Evolutionary conservation across 2,888 invertebrate species (phyloP), one percentile per base, ranked within the genome.

Genomic region (Zaprionus obscuricornis): DNA sequence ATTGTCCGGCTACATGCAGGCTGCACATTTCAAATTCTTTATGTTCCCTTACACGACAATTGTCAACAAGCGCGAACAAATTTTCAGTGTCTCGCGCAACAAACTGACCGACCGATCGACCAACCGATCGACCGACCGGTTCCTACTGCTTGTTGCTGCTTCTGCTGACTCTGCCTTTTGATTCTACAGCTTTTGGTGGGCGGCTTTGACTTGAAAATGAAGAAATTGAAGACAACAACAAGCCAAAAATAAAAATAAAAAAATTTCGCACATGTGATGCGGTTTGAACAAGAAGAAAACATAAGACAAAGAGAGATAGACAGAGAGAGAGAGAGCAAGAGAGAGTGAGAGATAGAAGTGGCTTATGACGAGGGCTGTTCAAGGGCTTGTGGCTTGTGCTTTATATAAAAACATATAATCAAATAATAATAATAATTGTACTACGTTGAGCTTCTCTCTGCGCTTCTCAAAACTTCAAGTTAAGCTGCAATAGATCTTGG

Each of bases 1-100:
- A 31, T 54, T 58, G 63, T 64, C 67, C 39, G 31, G 54, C 46
- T 62, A 83, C 75, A 82, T 60, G 76, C 57, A 45, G 63, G 67
- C 75, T 65, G 78, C 78, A 63, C 79, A 82, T 71, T 79, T 72
- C 55, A 54, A 75, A 82, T 83, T 85, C 85, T 83, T 60, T 59
- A 66, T 63, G 78, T 60, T 43, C 75, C 76, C 81, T 78, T 83
- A 72, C 78, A 85, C 83, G 66, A 72, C 78, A 79, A 78, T 79
- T 85, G 78, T 78, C 78, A 78, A 78, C 78, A 79, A 85, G 83
- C 85, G 78, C 73, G 68, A 85, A 78, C 85, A 78, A 78, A 78
- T 78, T 78, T 78, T 27, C 29, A 43, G 50, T 72, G 50, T 43
- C 46, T 26, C 16, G 26, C 13, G 16, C 20, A 6, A 31, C 16